Conservation (phyloP, 2,888 invertebrate species). For the Lithophane semibrunnea region DNA sequence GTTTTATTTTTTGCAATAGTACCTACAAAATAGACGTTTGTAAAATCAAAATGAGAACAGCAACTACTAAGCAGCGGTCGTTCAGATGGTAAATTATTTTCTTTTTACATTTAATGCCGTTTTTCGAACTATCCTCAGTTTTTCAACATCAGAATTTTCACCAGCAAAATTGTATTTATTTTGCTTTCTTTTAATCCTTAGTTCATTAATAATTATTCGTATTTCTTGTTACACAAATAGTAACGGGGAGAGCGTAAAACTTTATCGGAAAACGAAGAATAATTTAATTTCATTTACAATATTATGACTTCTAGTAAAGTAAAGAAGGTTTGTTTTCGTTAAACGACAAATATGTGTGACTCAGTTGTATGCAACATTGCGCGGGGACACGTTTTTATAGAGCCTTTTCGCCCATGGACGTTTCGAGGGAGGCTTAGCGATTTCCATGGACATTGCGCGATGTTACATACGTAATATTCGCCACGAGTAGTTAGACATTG, state of each 20-base stretch:
- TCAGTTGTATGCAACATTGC: neutral
- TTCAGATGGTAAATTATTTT: slow-evolving; percentile 6
- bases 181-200: neutral
- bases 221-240: slow-evolving; percentile 22
- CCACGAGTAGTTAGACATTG: slow-evolving; percentile 4
- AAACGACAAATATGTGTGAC: neutral
- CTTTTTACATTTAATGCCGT: slow-evolving; percentile 4
- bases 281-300: slow-evolving; percentile 4
- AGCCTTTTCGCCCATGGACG: neutral
- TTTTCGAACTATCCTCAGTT: slow-evolving; percentile 16
- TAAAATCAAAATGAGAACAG: slow-evolving; percentile 7
- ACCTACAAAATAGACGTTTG: neutral
- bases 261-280: neutral
- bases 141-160: slow-evolving; percentile 9
- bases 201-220: slow-evolving; percentile 9
- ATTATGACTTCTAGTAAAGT: neutral
- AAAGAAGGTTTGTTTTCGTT: slow-evolving; percentile 3
- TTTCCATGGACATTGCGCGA: too few relatives aligned
- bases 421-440: neutral
- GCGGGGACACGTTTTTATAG: neutral
- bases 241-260: neutral
- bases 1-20: neutral
- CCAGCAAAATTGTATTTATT: neutral
- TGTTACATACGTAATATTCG: neutral
- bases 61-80: slow-evolving; percentile 18